Evolutionary conservation across 2,797 vertebrate genomes (phyloP), one percentile per base, ranked within the genome.

Genomic region (Lepus oiostolus): DNA sequence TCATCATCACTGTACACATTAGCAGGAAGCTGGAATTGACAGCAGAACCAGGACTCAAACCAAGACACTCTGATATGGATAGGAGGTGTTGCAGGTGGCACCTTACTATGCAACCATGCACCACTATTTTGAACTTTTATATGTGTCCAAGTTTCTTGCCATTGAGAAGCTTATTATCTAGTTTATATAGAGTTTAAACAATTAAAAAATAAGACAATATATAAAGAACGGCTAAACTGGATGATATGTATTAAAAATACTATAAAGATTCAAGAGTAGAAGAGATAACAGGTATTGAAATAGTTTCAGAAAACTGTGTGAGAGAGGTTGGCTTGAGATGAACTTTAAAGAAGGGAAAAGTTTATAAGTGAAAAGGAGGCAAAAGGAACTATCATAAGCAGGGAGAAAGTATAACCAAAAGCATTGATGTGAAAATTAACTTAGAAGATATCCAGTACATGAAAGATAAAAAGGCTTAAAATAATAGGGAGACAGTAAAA

Each of bases 101-200:
- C 19, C 13, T 58, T 21, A 58, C 19, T 58, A 21, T 58, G 17
- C 54, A 58, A 4, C 13, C 19, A 21, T 21, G 16, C 54, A 50
- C 2, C 24, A 71, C 81, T 82, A 32, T 62, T 72, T 87, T 54
- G 28, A 2, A 52, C 79, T 90, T 87, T 84, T 88, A 35, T 86
- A 93, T 86, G 30, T 35, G 19, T 35, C 24, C 10, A 58, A 28
- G 14, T 83, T 83, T 88, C 72, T 83, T 92, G n/a, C 24, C 42
- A 35, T 58, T 77, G 54, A 79, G 58, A 83, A 87, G 58, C 42
- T 92, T 77, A 62, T 90, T 82, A 50, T 42, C n/a, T 74, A 26
- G 24, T n/a, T 72, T 47, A 11, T 52, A 77, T 8, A 91, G 2
- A 76, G 91, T 91, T 91, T 91, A 67, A 95, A 68, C 65, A 85